Conservation (phyloP, 2,888 invertebrate genomes). For the Itoplectis maculator region DNA sequence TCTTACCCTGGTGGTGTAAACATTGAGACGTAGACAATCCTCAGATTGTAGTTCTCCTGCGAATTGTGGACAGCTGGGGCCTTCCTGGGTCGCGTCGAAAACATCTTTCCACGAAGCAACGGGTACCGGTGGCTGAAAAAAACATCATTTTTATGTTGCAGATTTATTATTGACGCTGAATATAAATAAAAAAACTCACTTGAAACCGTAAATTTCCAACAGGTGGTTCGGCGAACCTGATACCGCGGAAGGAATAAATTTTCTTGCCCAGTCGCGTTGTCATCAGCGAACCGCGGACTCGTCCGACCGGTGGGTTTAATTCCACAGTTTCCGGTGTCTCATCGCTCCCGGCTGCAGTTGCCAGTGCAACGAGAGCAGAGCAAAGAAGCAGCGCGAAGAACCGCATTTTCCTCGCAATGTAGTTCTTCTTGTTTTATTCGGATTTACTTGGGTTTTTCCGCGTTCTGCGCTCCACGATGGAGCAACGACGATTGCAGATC, state of each 20-base stretch:
- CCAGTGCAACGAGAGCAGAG: slow-evolving; percentile 2
- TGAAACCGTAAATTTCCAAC: slow-evolving; percentile 73
- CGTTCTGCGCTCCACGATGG: background rate
- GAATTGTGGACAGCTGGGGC: slow-evolving; percentile 86
- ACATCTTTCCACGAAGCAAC: slow-evolving; percentile 85
- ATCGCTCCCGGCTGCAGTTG: background rate
- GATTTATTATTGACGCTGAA: background rate
- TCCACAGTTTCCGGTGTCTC: slow-evolving; percentile 39
- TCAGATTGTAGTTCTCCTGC: slow-evolving; percentile 84
- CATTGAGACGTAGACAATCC: slow-evolving; percentile 88
- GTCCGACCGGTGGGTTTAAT: slow-evolving; percentile 70
- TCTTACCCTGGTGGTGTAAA: slow-evolving; percentile 85
- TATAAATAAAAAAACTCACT: slow-evolving; percentile 65
- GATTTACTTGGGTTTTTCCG: no score
- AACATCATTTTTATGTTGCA: no score
- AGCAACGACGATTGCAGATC: slow-evolving; percentile 4
- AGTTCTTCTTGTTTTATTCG: background rate
- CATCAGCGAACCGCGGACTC: slow-evolving; percentile 73
- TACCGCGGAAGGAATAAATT: slow-evolving; percentile 76
- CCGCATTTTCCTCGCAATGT: slow-evolving; percentile 31
- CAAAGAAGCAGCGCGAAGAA: slow-evolving; percentile 27
- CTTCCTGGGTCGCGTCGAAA: slow-evolving; percentile 86
- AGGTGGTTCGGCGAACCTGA: slow-evolving; percentile 77
- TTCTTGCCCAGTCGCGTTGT: slow-evolving; percentile 71
- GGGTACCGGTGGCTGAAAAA: slow-evolving; percentile 85